These are phyloP conservation scores for Sebastiscus tertius DNA, from an alignment of 2,797 vertebrate genomes.

Conservation along the genomic window DNA sequence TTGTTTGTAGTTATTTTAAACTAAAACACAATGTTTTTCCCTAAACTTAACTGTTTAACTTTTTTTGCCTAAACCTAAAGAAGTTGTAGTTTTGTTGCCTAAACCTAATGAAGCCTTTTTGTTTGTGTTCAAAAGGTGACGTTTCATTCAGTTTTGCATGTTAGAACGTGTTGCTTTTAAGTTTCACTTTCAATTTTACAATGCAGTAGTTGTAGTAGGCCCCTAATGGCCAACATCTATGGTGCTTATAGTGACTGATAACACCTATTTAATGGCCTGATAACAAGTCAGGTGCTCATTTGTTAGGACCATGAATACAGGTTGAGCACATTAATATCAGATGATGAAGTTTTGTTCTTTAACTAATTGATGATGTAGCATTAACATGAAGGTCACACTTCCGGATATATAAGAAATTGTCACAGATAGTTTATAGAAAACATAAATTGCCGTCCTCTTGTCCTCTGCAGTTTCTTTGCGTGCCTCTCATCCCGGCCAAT, in stretches of 20 bases:
- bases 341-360: slow-evolving; percentile 1
- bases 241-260: not conserved
- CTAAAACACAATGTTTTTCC: not conserved
- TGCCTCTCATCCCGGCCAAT: not conserved
- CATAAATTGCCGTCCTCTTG: slow-evolving; percentile 12
- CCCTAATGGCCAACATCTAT: not conserved
- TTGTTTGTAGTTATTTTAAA: not conserved
- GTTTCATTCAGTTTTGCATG: too few species aligned
- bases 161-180: too few species aligned
- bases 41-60: too few species aligned
- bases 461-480: slow-evolving; percentile 27
- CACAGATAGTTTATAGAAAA: slow-evolving; percentile 11
- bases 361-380: not conserved
- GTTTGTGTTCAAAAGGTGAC: too few species aligned
- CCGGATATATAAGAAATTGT: slow-evolving; percentile 11
- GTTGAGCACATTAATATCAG: not conserved
- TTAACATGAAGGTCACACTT: slow-evolving; percentile 12
- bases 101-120: not conserved
- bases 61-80: too few species aligned
- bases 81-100: too few species aligned
- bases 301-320: not conserved
- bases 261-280: not conserved
- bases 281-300: not conserved
- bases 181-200: not conserved
- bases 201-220: not conserved